Evolutionary conservation across 2,797 vertebrate genomes (phyloP), one percentile per base, ranked within the genome.

Genomic region (Squalus acanthias): DNA sequence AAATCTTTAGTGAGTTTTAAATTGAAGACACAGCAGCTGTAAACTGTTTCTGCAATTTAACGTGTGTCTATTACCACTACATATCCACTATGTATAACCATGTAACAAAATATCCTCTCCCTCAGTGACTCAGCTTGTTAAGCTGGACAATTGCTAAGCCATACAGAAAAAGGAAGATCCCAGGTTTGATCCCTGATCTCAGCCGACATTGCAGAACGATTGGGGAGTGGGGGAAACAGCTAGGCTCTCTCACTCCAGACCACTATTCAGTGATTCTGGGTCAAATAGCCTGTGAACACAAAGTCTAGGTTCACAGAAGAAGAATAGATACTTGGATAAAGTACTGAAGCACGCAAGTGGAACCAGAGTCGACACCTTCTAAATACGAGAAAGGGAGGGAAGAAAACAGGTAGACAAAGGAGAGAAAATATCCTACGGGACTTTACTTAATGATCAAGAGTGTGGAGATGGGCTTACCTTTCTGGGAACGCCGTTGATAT

Each of bases 401-500:
- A 89, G 22, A 50, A 89, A 89, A 89, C 53, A 10, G 24, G 22
- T 22, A 17, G 24, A 33, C 9, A 57, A 57, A 3, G 20, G 85
- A 57, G 88, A 92, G 88, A n/a, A 1, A 67, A 93, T 26, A 95
- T 20, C 46, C 2, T 50, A 93, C 13, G 22, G 26, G 24, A 70
- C 39, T 72, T 69, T 15, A 17, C 7, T 94, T 65, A 95, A 76
- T 53, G 46, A 46, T 53, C 29, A 76, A n/a, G 22, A 53, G 26
- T 60, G 0, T n/a, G 50, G 15, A 53, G 26, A 74, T 1, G 3
- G 46, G 0, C 33, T 85, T 98, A 99, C 99, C 99, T 99, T 99
- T 97, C 99, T 98, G 96, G 99, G 99, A 93, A 99, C 99, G 39
- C 99, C 99, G n/a, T 99, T 99, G 97, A 99, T 99, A 97, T 99